A percentile compares a stretch with the other conserved stretches of the same genome.
Conservation (phyloP, 1,140 invertebrate species). For the Amyelois transitella region DNA sequence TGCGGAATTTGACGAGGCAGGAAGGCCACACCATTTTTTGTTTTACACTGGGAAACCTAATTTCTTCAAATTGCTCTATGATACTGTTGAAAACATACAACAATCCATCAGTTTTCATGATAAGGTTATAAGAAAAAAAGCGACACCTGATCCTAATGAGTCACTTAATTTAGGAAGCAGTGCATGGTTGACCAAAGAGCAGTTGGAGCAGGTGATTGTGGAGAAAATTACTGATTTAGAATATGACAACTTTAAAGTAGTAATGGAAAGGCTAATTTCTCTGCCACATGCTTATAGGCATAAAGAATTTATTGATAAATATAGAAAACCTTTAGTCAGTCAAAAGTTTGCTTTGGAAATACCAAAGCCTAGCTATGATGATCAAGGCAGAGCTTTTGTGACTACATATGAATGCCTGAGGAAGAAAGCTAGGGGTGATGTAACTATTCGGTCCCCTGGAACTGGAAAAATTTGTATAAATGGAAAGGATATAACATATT, state of each 20-base stretch:
- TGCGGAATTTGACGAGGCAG: conserved; percentile 92
- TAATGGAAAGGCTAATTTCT: conserved; percentile 81
- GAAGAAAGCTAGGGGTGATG: conserved; percentile 80
- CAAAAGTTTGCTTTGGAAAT: conserved; percentile 74
- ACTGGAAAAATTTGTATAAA: conserved; percentile 90
- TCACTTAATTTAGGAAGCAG: conserved; percentile 74
- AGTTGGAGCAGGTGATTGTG: conserved; percentile 80
- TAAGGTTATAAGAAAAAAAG: conserved; percentile 77
- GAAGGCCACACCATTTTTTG: conserved; percentile 89
- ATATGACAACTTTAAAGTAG: conserved; percentile 83
- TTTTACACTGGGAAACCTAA: conserved; percentile 93
- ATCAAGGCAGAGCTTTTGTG: conserved; percentile 80
- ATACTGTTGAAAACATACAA: conserved; percentile 78
- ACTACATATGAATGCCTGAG: conserved; percentile 82
- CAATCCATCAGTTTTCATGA: conserved; percentile 82
- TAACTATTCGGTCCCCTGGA: conserved; percentile 83
- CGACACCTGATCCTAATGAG: conserved; percentile 75
- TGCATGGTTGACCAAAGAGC: conserved; percentile 80
- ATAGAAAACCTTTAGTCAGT: conserved; percentile 74
- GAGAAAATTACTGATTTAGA: conserved; percentile 83
- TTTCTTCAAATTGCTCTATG: conserved; percentile 88
- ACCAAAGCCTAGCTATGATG: conserved; percentile 80
- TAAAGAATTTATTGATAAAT: conserved; percentile 84
- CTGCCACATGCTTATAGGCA: conserved; percentile 82
- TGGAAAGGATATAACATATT: conserved; percentile 85